Conservation (phyloP, 2,797 vertebrate species). For the Argyrosomus regius region DNA sequence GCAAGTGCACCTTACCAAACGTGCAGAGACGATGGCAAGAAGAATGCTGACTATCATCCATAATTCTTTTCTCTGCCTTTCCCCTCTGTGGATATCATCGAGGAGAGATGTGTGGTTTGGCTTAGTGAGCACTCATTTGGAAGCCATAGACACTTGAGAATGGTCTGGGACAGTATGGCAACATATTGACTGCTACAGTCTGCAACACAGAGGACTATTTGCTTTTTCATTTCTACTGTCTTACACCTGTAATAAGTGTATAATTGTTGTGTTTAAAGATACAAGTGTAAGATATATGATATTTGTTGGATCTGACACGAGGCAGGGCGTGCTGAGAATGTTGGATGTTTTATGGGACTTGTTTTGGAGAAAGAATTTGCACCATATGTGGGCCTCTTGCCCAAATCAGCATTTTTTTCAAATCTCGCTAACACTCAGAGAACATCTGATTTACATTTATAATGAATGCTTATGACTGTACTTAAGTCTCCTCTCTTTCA, state of each 20-base stretch:
- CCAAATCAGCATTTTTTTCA: conserved; percentile 13
- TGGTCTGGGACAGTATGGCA: conserved; percentile 39
- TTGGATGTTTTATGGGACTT: conserved; percentile 52
- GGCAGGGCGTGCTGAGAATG: conserved; percentile 54
- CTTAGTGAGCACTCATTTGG: conserved; percentile 57
- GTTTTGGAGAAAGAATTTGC: conserved; percentile 54
- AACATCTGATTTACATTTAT: conserved; percentile 61
- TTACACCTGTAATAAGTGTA: conserved; percentile 54
- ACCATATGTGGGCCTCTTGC: conserved; percentile 60
- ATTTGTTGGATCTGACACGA: conserved; percentile 35
- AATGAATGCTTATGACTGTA: conserved; percentile 39
- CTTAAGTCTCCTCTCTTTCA: conserved; percentile 35
- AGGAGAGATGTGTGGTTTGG: conserved; percentile 67
- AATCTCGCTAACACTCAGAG: conserved; percentile 31
- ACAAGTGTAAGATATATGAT: conserved; percentile 22
- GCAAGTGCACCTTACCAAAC: conserved; percentile 75
- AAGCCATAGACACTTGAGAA: conserved; percentile 65
- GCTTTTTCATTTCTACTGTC: conserved; percentile 51
- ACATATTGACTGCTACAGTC: conserved; percentile 50
- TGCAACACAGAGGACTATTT: conserved; percentile 58
- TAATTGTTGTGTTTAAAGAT: conserved; percentile 47
- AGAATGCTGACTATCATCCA: conserved; percentile 73
- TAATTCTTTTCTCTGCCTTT: conserved; percentile 57
- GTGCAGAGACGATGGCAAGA: conserved; percentile 71
- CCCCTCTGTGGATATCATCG: conserved; percentile 68